A percentile compares a stretch with the other conserved stretches of the same genome.
Evolutionary conservation across 2,113 vertebrate genomes (phyloP).

Genomic region (Callopanchax toddi): DNA sequence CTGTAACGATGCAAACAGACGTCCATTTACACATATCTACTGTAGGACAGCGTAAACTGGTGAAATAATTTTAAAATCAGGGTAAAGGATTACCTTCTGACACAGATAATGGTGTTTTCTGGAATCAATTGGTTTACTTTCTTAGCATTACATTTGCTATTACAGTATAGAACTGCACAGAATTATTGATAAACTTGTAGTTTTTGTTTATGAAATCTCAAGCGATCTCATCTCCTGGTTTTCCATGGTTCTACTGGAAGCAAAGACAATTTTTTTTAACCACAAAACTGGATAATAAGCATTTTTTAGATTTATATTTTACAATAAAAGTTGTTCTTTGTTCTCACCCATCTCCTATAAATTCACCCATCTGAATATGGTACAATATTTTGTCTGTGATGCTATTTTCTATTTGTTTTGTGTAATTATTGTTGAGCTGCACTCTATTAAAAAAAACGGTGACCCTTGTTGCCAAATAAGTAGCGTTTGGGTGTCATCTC

Average conservation of each 20-base stretch:
- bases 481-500: constrained; percentile 58
- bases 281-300: constrained; percentile 12
- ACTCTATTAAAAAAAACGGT: constrained; percentile 26
- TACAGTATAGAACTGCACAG: constrained; percentile 34
- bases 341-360: too few species aligned
- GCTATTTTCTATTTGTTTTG: constrained; percentile 12
- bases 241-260: constrained; percentile 57
- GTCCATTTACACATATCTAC: constrained; percentile 64
- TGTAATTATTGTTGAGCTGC: constrained; percentile 32
- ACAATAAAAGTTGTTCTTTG: too few species aligned
- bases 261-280: constrained; percentile 8
- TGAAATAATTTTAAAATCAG: constrained; percentile 58
- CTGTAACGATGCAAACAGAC: constrained; percentile 35
- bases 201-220: constrained; percentile 6
- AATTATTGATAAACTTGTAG: constrained; percentile 20
- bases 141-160: background rate
- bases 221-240: constrained; percentile 34
- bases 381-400: background rate
- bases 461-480: constrained; percentile 59
- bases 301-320: too few species aligned
- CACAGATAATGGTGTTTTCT: background rate
- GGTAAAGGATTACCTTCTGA: constrained; percentile 13
- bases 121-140: constrained; percentile 3
- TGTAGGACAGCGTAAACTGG: constrained; percentile 62
- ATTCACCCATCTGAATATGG: too few species aligned